Percentiles rank a stretch among this genome's conserved stretches.
Conservation (phyloP, 1,140 invertebrate species). For the Pogonognathellus flavescens region DNA sequence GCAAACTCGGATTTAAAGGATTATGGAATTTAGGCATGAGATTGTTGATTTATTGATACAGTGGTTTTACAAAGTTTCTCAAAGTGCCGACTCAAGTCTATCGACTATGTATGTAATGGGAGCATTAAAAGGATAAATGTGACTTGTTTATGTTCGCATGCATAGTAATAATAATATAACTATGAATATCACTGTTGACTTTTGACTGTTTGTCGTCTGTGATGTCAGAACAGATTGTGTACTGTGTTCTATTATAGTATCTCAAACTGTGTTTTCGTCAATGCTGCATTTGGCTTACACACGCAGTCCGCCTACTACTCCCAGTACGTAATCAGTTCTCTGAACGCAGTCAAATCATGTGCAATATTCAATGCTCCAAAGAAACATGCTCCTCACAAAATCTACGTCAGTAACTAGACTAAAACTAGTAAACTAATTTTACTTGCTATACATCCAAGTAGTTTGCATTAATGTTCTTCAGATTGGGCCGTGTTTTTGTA, state of each 20-base stretch:
- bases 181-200: background rate
- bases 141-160: constrained; percentile 27
- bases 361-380: too few species aligned
- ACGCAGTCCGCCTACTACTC: constrained; percentile 17
- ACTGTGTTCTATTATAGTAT: background rate
- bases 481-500: too few species aligned
- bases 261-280: background rate
- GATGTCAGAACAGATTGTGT: background rate
- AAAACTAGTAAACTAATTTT: too few species aligned
- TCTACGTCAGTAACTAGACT: too few species aligned
- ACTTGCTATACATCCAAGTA: too few species aligned
- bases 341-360: too few species aligned
- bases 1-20: constrained; percentile 39
- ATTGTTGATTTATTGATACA: constrained; percentile 42
- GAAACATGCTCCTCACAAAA: too few species aligned
- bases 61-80: constrained; percentile 35
- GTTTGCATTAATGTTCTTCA: too few species aligned
- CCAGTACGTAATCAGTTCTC: background rate
- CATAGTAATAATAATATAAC: constrained; percentile 3
- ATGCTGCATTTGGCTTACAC: background rate
- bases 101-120: constrained; percentile 38
- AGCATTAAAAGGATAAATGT: constrained; percentile 50
- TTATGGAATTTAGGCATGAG: constrained; percentile 42
- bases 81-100: constrained; percentile 29
- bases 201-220: too few species aligned